These are phyloP conservation scores for Melieria omissa DNA, from an alignment of 2,888 invertebrate genomes.

Conservation along the genomic window DNA sequence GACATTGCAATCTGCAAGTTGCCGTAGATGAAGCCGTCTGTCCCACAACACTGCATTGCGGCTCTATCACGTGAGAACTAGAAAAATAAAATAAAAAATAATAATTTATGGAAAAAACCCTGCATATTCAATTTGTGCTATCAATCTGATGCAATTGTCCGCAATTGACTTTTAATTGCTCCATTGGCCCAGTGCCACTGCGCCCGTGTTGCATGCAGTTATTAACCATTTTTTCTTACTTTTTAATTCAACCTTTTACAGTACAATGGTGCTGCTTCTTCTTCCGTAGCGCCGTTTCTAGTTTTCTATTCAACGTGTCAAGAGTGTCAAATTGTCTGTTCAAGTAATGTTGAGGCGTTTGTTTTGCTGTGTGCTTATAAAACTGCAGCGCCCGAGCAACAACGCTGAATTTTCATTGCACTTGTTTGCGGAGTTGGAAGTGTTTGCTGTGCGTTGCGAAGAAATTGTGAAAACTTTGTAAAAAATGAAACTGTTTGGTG, in stretches of 20 bases:
- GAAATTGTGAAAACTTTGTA: slow-evolving; percentile 2
- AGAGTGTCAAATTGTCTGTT: background rate
- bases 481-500: slow-evolving; percentile 39
- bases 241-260: too few relatives aligned
- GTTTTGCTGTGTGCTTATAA: too few relatives aligned
- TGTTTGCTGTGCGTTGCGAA: background rate
- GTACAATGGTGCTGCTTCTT: too few relatives aligned
- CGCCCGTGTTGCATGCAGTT: background rate
- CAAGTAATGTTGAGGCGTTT: background rate
- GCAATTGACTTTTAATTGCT: slow-evolving; percentile 1
- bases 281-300: background rate
- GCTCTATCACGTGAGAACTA: too few relatives aligned
- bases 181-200: background rate
- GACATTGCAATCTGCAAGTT: too few relatives aligned
- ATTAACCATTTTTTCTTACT: background rate
- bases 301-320: background rate
- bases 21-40: too few relatives aligned
- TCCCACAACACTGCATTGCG: too few relatives aligned
- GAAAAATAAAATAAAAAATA: too few relatives aligned
- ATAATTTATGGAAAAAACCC: too few relatives aligned
- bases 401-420: slow-evolving; percentile 13
- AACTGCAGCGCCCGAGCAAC: too few relatives aligned
- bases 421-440: slow-evolving; percentile 18
- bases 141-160: background rate
- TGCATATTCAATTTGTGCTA: too few relatives aligned